Evolutionary conservation across 1,140 invertebrate species (phyloP), one percentile per base, ranked within the genome.

Genomic region (Calephelis virginiensis): DNA sequence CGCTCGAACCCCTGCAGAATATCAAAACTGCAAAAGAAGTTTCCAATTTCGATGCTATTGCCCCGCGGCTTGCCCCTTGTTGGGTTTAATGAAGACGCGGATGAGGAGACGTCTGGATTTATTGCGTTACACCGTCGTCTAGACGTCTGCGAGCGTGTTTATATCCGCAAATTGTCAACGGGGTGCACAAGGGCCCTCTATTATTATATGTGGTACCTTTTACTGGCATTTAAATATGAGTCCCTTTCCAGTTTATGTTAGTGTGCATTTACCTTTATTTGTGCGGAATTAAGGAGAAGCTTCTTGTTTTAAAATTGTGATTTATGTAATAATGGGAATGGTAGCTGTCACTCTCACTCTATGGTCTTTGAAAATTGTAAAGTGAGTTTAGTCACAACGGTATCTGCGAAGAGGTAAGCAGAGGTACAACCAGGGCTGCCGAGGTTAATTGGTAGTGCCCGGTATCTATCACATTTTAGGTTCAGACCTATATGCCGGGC

Each of bases 131-230:
- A 73, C 46, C 46, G 67, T 66, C 69, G 73, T 78, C 67, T 76
- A 76, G 72, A 73, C 74, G 71, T 74, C 73, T 70, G 73, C 40
- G 63, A 70, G 69, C 74, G 65, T 83, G 81, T 81, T 82, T 81
- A 80, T 77, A 82, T 76, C 76, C 71, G 74, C 71, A 75, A 76
- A 75, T 78, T 79, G 80, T 79, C 77, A 76, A 74, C 48, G 67
- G 75, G 73, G 73, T 70, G 73, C 59, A 67, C 45, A 64, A 65
- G 66, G 59, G 65, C 49, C 37, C 64, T 65, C 64, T 47, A 64
- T 64, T 72, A 72, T 72, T 69, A 72, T 67, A 63, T 72, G 67
- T 72, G 66, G 49, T 46, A 50, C 66, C 46, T 59, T 59, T 59
- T 38, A 59, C 56, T 12, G 56, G 56, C 56, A 59, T 59, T 59